Percentiles rank a stretch among this genome's conserved stretches.
These are phyloP conservation scores for Hydrophis major DNA, from an alignment of 2,797 vertebrate genomes.

Conservation along the genomic window DNA sequence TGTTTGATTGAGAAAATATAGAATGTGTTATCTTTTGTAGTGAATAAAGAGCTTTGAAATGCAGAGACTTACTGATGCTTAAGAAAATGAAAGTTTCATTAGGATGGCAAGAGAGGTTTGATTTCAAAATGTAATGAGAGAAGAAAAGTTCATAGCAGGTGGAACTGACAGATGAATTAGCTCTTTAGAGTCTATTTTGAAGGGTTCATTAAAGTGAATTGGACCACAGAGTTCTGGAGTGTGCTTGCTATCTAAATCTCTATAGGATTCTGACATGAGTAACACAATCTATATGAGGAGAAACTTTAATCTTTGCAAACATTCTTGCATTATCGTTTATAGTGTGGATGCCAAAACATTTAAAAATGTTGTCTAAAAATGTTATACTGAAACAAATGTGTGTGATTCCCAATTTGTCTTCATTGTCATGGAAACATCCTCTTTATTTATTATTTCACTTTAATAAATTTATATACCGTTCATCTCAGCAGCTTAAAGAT, in stretches of 20 bases:
- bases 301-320: not conserved
- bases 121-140: constrained; percentile 29
- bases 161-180: constrained; percentile 25
- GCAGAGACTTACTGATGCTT: constrained; percentile 18
- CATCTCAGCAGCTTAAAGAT: not conserved
- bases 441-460: not conserved
- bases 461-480: not conserved
- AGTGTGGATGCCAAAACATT: not conserved
- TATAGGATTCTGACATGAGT: not conserved
- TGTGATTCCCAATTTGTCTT: not conserved
- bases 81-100: constrained; percentile 35
- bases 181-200: not conserved
- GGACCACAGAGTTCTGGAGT: not conserved
- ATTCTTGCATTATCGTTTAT: not conserved
- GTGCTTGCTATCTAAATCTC: not conserved
- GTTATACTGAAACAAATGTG: not conserved
- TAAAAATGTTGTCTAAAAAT: not conserved
- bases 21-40: constrained; percentile 21
- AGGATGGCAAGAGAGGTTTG: constrained; percentile 25
- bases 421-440: not conserved
- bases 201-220: constrained; percentile 11
- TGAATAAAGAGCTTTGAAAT: constrained; percentile 36
- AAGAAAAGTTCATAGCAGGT: not conserved
- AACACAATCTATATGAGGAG: not conserved
- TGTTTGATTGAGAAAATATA: constrained; percentile 50